These are phyloP conservation scores for Griposia aprilina DNA, from an alignment of 2,888 invertebrate genomes.

Conservation along the genomic window DNA sequence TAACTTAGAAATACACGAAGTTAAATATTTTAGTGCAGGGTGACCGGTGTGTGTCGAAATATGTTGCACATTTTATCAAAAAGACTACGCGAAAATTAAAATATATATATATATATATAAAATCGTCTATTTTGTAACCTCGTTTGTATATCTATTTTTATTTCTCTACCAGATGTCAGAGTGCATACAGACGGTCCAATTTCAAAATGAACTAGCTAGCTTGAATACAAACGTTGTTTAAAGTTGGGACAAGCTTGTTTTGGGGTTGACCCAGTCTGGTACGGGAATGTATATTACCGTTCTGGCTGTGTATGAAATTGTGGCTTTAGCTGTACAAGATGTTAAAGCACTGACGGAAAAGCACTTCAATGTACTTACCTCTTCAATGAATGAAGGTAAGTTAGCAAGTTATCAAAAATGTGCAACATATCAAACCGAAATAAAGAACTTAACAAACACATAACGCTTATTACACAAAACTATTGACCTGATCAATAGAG, in stretches of 20 bases:
- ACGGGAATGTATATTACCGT: conserved; percentile 1
- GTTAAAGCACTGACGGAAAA: neutral
- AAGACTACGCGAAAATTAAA: neutral
- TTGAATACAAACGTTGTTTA: neutral
- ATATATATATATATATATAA: neutral
- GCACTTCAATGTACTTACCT: neutral
- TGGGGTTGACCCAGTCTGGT: neutral
- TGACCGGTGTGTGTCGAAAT: conserved; percentile 44
- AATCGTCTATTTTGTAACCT: conserved; percentile 29
- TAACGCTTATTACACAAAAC: conserved; percentile 77
- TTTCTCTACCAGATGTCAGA: conserved; percentile 12
- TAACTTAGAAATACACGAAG: conserved; percentile 82
- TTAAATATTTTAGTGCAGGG: conserved; percentile 83
- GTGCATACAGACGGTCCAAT: conserved; percentile 11
- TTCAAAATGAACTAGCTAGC: conserved; percentile 21
- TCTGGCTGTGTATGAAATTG: conserved; percentile 1
- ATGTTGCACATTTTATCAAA: conserved; percentile 56
- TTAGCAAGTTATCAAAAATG: conserved; percentile 18
- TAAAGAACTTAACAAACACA: conserved; percentile 67
- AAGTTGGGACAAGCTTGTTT: neutral
- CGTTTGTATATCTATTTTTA: conserved; percentile 15
- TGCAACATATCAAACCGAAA: conserved; percentile 59
- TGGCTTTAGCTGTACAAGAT: neutral
- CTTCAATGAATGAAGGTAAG: neutral
- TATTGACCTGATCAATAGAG: conserved; percentile 87